These are phyloP conservation scores for Xenopus laevis DNA, from an alignment of 2,113 vertebrate genomes.

Conservation along the genomic window DNA sequence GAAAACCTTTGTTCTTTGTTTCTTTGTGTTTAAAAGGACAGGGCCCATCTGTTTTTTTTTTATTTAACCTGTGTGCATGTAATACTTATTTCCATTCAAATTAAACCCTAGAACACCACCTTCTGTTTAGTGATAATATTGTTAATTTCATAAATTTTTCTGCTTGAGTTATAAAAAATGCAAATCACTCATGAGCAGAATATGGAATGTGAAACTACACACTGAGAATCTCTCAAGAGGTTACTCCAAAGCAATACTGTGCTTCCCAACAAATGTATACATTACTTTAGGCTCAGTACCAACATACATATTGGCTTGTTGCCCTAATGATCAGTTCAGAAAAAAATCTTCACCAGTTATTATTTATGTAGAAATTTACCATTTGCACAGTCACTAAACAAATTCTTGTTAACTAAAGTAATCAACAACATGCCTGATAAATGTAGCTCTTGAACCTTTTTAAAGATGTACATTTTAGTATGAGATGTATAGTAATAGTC, in stretches of 20 bases:
- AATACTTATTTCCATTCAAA: neutral
- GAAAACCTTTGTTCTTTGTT: neutral
- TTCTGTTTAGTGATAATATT: neutral
- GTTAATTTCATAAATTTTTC: too few species aligned
- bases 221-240: neutral
- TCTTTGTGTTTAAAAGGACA: neutral
- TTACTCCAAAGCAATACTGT: neutral
- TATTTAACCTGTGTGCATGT: neutral
- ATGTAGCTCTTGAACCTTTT: neutral
- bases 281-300: neutral
- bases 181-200: neutral
- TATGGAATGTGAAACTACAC: neutral
- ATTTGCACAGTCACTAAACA: neutral
- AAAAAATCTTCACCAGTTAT: neutral
- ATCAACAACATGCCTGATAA: neutral
- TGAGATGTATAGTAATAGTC: neutral
- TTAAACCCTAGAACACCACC: neutral
- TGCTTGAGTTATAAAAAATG: neutral
- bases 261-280: neutral
- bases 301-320: neutral
- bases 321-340: neutral
- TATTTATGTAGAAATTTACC: neutral
- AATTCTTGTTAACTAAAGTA: neutral
- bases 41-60: neutral
- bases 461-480: neutral